Conservation (phyloP, 2,113 vertebrate genomes). For the Tenebrosternarchus preto region DNA sequence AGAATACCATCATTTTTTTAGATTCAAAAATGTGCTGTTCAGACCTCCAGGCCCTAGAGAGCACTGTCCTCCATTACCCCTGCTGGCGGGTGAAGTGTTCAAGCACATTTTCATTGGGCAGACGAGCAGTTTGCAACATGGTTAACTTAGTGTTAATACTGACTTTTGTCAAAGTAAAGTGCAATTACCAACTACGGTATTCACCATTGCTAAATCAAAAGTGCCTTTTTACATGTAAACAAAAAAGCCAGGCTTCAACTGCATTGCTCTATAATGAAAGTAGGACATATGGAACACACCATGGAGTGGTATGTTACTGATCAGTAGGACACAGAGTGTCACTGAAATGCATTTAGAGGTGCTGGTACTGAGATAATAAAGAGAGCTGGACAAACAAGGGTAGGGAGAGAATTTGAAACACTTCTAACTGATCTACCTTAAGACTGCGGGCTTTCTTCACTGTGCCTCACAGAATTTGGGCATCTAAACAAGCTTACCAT, state of each 20-base stretch:
- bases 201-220: conserved; percentile 56
- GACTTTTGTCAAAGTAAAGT: conserved; percentile 58
- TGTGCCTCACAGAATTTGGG: not conserved
- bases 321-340: not conserved
- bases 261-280: conserved; percentile 18
- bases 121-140: conserved; percentile 47
- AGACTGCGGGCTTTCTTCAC: not conserved
- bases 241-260: conserved; percentile 6
- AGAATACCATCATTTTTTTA: conserved; percentile 86
- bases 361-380: not conserved
- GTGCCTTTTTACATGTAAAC: conserved; percentile 59
- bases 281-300: not conserved
- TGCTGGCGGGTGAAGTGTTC: conserved; percentile 41
- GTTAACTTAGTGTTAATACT: conserved; percentile 35
- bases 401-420: not conserved
- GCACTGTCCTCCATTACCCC: conserved; percentile 34
- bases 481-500: not conserved
- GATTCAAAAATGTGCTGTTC: conserved; percentile 47
- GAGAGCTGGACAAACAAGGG: not conserved
- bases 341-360: not conserved
- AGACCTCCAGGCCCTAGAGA: conserved; percentile 32
- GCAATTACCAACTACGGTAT: conserved; percentile 64
- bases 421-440: not conserved
- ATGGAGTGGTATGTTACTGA: not conserved
- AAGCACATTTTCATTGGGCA: conserved; percentile 1